Conservation (phyloP, 2,888 invertebrate species). For the Drosophila histrio region DNA sequence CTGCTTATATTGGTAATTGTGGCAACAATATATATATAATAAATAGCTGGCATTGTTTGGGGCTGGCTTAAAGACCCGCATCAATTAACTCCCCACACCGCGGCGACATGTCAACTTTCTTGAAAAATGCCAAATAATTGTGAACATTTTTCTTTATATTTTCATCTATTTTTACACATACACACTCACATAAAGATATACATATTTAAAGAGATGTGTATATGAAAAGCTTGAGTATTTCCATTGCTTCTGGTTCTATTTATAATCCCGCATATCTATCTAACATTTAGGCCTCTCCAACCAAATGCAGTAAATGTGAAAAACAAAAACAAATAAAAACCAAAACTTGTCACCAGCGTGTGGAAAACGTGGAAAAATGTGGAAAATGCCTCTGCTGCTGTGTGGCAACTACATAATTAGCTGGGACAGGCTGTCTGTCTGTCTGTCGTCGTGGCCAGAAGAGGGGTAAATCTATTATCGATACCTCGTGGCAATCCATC, state of each 20-base stretch:
- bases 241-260: conserved; percentile 26
- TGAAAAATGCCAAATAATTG: conserved; percentile 45
- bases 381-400: conserved; percentile 6
- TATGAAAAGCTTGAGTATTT: conserved; percentile 10
- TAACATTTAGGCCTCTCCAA: conserved; percentile 66
- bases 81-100: conserved; percentile 62
- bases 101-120: conserved; percentile 36
- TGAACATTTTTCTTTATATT: conserved; percentile 51
- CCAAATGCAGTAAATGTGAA: conserved; percentile 55
- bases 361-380: conserved; percentile 27
- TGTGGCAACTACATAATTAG: conserved; percentile 40
- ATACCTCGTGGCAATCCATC: conserved; percentile 14
- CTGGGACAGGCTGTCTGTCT: conserved; percentile 35
- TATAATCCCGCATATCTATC: conserved; percentile 35
- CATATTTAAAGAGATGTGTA: not conserved
- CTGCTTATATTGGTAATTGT: conserved; percentile 25
- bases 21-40: conserved; percentile 16
- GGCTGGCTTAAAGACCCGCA: conserved; percentile 44
- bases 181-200: not conserved
- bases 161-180: conserved; percentile 65
- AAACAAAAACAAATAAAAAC: not conserved
- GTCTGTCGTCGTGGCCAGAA: conserved; percentile 7
- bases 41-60: conserved; percentile 9
- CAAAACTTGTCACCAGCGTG: conserved; percentile 32
- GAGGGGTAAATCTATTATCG: conserved; percentile 17